Conservation (phyloP, 2,888 invertebrate species). For the Holacanthella duospinosa region DNA sequence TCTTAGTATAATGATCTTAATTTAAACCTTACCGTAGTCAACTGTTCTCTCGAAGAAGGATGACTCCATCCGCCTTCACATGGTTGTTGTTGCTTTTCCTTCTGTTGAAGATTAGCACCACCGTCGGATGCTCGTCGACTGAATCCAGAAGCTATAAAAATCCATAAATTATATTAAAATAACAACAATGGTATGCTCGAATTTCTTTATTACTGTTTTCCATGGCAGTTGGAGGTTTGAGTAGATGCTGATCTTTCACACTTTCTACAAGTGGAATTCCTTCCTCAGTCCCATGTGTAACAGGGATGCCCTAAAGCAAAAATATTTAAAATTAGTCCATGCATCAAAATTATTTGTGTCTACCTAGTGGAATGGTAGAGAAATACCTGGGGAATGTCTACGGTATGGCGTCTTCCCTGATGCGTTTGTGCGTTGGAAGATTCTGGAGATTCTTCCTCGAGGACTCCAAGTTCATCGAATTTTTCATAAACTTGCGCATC, state of each 20-base stretch:
- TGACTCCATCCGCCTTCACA: slow-evolving; percentile 38
- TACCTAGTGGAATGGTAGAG: background rate
- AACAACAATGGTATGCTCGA: background rate
- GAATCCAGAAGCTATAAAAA: slow-evolving; percentile 55
- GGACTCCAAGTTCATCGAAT: slow-evolving; percentile 36
- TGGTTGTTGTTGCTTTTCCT: slow-evolving; percentile 33
- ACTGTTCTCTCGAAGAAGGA: slow-evolving; percentile 36
- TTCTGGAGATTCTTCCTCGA: slow-evolving; percentile 28
- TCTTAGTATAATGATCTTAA: background rate
- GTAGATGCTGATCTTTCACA: slow-evolving; percentile 81
- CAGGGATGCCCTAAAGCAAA: slow-evolving; percentile 32
- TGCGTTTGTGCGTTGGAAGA: slow-evolving; percentile 30
- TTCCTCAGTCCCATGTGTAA: slow-evolving; percentile 26
- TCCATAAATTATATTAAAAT: background rate
- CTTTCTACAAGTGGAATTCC: slow-evolving; percentile 43
- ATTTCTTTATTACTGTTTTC: slow-evolving; percentile 54
- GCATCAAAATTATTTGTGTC: background rate
- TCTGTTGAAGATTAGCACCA: slow-evolving; percentile 72
- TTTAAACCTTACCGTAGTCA: slow-evolving; percentile 28
- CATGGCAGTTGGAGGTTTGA: slow-evolving; percentile 86
- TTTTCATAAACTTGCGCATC: slow-evolving; percentile 53
- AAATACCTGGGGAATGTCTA: slow-evolving; percentile 36
- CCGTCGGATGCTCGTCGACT: slow-evolving; percentile 90
- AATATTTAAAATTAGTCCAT: background rate
- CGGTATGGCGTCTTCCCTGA: slow-evolving; percentile 37